Evolutionary conservation across 1,140 invertebrate species (phyloP).

Genomic region (Aphis craccivora): DNA sequence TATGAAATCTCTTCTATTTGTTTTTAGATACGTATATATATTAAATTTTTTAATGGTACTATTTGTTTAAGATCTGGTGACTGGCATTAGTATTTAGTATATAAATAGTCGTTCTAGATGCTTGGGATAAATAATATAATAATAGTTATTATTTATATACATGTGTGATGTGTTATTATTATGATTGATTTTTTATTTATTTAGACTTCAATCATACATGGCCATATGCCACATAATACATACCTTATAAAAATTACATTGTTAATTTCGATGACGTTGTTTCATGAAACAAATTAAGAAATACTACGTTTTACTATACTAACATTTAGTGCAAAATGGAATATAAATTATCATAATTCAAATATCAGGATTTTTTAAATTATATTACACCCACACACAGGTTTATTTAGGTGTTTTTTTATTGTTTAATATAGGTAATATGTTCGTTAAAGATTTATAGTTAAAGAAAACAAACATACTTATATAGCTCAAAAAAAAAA

Average conservation of each 20-base stretch:
- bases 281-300: neutral
- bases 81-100: neutral
- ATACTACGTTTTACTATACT: neutral
- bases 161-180: neutral
- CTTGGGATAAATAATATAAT: neutral
- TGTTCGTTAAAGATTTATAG: conserved; percentile 17
- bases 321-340: neutral
- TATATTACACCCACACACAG: too few species aligned
- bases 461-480: neutral
- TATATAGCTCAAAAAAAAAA: neutral
- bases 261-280: neutral
- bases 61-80: neutral
- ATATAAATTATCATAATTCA: neutral
- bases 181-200: neutral
- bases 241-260: neutral
- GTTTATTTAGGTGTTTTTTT: neutral
- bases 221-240: neutral
- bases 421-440: neutral
- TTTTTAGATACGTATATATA: neutral
- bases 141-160: neutral
- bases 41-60: too few species aligned
- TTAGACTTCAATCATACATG: neutral
- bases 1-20: neutral
- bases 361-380: neutral
- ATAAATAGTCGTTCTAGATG: too few species aligned